Conservation (phyloP, 2,797 vertebrate genomes). For the Bovichtus variegatus region DNA sequence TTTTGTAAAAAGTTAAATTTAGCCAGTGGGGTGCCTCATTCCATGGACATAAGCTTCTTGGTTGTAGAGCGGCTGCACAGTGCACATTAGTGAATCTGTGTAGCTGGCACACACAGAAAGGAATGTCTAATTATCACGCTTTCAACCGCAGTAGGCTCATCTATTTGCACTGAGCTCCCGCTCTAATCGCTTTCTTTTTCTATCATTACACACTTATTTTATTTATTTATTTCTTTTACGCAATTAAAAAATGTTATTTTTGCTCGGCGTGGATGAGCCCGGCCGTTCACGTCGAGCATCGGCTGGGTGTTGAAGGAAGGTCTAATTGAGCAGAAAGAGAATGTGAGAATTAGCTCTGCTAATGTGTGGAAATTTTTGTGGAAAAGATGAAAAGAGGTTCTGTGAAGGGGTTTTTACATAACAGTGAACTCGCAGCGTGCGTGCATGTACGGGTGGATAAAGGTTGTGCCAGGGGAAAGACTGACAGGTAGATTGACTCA, state of each 20-base stretch:
- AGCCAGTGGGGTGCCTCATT: constrained; percentile 54
- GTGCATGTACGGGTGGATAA: not conserved
- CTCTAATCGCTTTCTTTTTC: constrained; percentile 76
- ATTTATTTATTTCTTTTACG: constrained; percentile 71
- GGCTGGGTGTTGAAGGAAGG: constrained; percentile 30
- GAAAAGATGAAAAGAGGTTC: constrained; percentile 38
- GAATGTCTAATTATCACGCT: constrained; percentile 82
- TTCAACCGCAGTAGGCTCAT: constrained; percentile 71
- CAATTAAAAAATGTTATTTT: constrained; percentile 76
- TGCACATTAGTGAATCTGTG: constrained; percentile 75
- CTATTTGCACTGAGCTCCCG: constrained; percentile 68
- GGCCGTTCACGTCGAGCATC: constrained; percentile 37
- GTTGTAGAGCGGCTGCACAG: constrained; percentile 61
- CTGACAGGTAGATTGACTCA: constrained; percentile 26
- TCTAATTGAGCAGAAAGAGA: constrained; percentile 50
- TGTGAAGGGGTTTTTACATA: constrained; percentile 47
- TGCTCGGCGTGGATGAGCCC: constrained; percentile 33
- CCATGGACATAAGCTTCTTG: constrained; percentile 65
- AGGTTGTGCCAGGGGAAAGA: constrained; percentile 18
- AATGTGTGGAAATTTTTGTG: constrained; percentile 40
- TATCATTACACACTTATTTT: constrained; percentile 69
- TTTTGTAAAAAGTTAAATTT: constrained; percentile 75
- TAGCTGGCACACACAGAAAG: constrained; percentile 79
- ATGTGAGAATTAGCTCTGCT: constrained; percentile 38
- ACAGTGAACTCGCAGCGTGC: constrained; percentile 3